Evolutionary conservation across 2,888 invertebrate genomes (phyloP), one percentile per base, ranked within the genome.

Genomic region (Ramazzottius varieornatus): DNA sequence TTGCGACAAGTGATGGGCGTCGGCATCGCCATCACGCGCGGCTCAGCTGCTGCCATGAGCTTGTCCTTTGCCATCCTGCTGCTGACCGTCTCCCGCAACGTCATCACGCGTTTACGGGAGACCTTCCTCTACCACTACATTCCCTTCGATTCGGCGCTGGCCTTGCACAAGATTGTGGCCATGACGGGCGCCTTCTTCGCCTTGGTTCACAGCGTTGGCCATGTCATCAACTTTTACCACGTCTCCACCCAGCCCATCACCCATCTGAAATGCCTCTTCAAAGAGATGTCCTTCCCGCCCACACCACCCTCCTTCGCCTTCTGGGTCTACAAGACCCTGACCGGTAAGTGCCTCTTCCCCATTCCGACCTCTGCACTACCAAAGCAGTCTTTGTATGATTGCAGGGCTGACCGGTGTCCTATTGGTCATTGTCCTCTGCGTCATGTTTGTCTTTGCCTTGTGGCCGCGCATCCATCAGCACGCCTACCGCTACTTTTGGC

Each of bases 191-290:
- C 91, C 0, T 89, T 93, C 78, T 93, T 93, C 77, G 1, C 68
- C 72, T 73, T 92, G 1, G 79, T 92, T 0, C 93, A 94, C 73
- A 88, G 91, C 0, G 84, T 90, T 1, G 93, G 93, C 0, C 94
- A 94, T 72, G 86, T 93, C 74, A 88, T 94, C 34, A 94, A 94
- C 77, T 94, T 94, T 77, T 94, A 94, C 75, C 93, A 94, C 73
- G 88, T 94, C 0, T 91, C 91, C 1, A 93, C 92, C 0, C 94
- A 94, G 73, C 90, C 92, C 0, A 81, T 91, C 1, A 91, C 90
- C 72, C 89, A 94, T 76, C 78, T 94, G 1, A 82, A 86, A 34
- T 94, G 93, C 73, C 80, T 94, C 2, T 93, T 93, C 1, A 86
- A 87, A 69, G 93, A 94, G 76, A 85, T 94, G 8, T 86, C 88